Conservation (phyloP, 2,888 invertebrate genomes). For the Hyposoter didymator region DNA sequence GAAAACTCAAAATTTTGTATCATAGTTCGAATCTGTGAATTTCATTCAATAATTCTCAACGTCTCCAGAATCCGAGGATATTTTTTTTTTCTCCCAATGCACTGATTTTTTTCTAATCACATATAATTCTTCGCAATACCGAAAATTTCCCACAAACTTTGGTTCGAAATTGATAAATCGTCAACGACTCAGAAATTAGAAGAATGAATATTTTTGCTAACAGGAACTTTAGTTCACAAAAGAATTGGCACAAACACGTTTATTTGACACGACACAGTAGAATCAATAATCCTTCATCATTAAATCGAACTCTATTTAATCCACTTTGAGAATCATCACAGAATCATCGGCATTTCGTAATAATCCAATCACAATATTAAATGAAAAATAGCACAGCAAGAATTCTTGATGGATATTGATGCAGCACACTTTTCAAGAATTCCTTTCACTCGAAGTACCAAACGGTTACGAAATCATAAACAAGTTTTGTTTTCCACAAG, state of each 20-base stretch:
- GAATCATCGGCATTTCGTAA: slow-evolving; percentile 5
- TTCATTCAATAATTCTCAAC: background rate
- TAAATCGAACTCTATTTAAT: background rate
- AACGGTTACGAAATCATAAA: background rate
- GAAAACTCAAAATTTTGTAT: background rate
- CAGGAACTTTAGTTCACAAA: slow-evolving; percentile 11
- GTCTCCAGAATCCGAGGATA: background rate
- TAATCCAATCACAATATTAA: slow-evolving; percentile 6
- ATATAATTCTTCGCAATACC: background rate
- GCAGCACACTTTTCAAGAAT: background rate
- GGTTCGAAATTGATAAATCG: background rate
- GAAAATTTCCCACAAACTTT: background rate
- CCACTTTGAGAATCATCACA: background rate
- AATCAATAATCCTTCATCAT: slow-evolving; percentile 31
- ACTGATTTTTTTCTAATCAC: background rate
- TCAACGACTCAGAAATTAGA: background rate
- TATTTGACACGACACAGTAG: slow-evolving; percentile 6
- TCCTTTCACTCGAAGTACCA: slow-evolving; percentile 25
- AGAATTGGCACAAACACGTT: slow-evolving; percentile 22
- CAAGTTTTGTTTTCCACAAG: slow-evolving; percentile 6
- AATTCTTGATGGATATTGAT: background rate
- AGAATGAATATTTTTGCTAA: background rate
- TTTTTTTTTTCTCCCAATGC: no score
- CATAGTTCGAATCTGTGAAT: background rate
- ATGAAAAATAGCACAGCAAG: slow-evolving; percentile 3